Conservation (phyloP, 2,888 invertebrate genomes). For the Polyommatus iphigenia region DNA sequence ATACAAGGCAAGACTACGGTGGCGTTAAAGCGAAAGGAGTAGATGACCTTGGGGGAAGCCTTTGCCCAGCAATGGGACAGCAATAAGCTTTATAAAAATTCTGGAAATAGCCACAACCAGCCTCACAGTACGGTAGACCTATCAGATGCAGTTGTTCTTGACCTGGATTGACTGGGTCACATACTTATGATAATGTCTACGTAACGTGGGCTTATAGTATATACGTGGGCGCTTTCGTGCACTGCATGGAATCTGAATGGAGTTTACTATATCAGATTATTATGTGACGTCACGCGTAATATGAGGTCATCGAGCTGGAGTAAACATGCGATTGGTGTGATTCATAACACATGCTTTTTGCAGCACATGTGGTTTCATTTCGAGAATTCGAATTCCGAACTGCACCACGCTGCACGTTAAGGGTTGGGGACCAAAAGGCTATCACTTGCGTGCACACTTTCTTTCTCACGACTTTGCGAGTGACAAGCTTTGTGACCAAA, state of each 20-base stretch:
- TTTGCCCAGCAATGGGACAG: neutral
- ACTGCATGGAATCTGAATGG: neutral
- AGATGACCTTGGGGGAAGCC: too few relatives aligned
- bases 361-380: neutral
- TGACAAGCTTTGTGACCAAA: too few relatives aligned
- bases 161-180: constrained; percentile 8
- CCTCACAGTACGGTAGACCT: neutral
- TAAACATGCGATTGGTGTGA: neutral
- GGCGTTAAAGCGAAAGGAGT: too few relatives aligned
- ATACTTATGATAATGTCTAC: constrained; percentile 22
- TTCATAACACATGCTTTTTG: neutral
- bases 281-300: neutral
- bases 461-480: too few relatives aligned
- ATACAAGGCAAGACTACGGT: too few relatives aligned
- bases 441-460: too few relatives aligned
- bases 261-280: neutral
- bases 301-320: neutral
- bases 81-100: neutral
- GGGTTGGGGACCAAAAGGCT: too few relatives aligned
- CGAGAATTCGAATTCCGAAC: too few relatives aligned
- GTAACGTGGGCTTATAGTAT: constrained; percentile 4
- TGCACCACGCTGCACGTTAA: too few relatives aligned
- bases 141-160: constrained; percentile 19
- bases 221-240: constrained; percentile 6
- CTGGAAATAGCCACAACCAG: too few relatives aligned